Percentiles rank a stretch among this genome's conserved stretches.
These are phyloP conservation scores for Planiliza haematocheilus DNA, from an alignment of 2,113 vertebrate genomes.

Conservation along the genomic window DNA sequence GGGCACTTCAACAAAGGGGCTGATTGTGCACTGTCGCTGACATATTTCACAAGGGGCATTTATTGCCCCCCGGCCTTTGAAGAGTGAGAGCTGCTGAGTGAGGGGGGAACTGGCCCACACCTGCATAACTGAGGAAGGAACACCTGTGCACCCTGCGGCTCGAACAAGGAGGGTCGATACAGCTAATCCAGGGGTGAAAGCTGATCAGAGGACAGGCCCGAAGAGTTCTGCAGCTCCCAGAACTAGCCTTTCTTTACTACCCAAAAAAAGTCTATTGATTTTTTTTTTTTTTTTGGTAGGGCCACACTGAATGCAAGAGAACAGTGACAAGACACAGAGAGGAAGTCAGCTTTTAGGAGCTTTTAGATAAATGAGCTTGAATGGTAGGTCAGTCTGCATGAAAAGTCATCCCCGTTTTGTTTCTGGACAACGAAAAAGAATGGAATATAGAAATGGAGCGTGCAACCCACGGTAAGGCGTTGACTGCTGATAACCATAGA, in stretches of 20 bases:
- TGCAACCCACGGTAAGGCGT: slow-evolving; percentile 77
- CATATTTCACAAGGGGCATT: slow-evolving; percentile 78
- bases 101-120: slow-evolving; percentile 75
- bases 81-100: slow-evolving; percentile 75
- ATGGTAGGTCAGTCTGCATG: slow-evolving; percentile 41
- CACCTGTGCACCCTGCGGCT: slow-evolving; percentile 84
- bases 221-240: slow-evolving; percentile 61
- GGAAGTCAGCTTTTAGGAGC: slow-evolving; percentile 39
- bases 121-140: slow-evolving; percentile 81
- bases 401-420: slow-evolving; percentile 57
- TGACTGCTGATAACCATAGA: slow-evolving; percentile 50
- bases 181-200: slow-evolving; percentile 73
- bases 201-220: slow-evolving; percentile 76
- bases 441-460: slow-evolving; percentile 71
- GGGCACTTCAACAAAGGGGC: slow-evolving; percentile 61
- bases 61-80: slow-evolving; percentile 75
- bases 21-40: slow-evolving; percentile 69
- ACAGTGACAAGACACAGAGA: slow-evolving; percentile 48
- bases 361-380: slow-evolving; percentile 21
- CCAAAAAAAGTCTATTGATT: slow-evolving; percentile 63
- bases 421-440: slow-evolving; percentile 65
- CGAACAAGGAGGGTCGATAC: slow-evolving; percentile 65
- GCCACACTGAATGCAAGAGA: slow-evolving; percentile 41
- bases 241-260: slow-evolving; percentile 59
- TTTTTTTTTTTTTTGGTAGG: too few species aligned